A percentile compares a stretch with the other conserved stretches of the same genome.
These are phyloP conservation scores for Podiceps cristatus DNA, from an alignment of 2,113 vertebrate genomes.

Conservation along the genomic window DNA sequence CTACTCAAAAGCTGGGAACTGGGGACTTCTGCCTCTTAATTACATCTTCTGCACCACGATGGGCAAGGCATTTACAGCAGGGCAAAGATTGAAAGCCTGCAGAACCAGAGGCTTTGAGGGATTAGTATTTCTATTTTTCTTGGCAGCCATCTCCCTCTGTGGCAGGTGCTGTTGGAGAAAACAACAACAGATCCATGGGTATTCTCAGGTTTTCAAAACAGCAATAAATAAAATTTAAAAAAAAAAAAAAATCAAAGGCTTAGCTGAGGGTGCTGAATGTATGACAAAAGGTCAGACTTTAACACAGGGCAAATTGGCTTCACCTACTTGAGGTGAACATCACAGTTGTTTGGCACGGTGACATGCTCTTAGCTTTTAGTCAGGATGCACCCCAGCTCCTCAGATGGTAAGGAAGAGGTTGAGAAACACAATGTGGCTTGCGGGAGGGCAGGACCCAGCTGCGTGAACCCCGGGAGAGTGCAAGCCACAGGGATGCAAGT, in stretches of 20 bases:
- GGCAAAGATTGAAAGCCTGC: background rate
- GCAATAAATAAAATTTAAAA: background rate
- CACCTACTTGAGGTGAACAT: background rate
- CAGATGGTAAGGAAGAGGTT: background rate
- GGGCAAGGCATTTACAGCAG: background rate
- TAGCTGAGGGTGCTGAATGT: background rate
- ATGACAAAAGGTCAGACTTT: background rate
- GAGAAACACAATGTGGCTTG: accelerated
- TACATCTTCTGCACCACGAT: background rate
- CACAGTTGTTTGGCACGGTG: background rate
- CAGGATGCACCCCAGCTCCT: background rate
- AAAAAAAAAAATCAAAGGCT: background rate
- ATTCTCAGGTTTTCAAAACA: slow-evolving; percentile 21
- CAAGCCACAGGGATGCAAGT: background rate
- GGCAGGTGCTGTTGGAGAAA: slow-evolving; percentile 1
- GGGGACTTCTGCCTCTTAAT: background rate
- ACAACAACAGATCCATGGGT: background rate
- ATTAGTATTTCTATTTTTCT: background rate
- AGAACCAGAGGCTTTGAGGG: background rate
- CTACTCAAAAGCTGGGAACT: background rate
- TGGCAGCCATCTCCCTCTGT: background rate
- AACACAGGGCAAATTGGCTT: background rate
- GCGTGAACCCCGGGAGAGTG: background rate
- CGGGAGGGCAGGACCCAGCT: background rate
- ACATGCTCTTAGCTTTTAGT: background rate